Conservation (phyloP, 2,888 invertebrate species). For the Operophtera brumata region DNA sequence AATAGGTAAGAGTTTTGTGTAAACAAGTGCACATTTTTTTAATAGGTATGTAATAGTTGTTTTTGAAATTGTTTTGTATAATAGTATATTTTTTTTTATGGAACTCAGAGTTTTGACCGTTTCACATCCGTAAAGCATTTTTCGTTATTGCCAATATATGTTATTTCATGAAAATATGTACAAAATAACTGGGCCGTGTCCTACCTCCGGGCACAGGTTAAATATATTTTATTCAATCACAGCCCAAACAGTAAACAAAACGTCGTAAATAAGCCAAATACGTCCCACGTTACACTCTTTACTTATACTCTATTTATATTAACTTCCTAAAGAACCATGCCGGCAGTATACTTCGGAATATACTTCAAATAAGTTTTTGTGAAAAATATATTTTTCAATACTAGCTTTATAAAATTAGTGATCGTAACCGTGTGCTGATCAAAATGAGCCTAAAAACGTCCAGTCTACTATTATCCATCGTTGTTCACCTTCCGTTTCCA, state of each 20-base stretch:
- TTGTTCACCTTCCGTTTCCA: too few relatives aligned
- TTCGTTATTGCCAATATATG: too few relatives aligned
- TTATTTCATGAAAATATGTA: background rate
- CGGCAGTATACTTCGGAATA: background rate
- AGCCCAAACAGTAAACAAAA: conserved; percentile 32
- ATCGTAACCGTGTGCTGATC: background rate
- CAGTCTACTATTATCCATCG: too few relatives aligned
- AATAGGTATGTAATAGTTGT: too few relatives aligned
- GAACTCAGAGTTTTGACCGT: too few relatives aligned
- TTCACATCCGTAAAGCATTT: too few relatives aligned
- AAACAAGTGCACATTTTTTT: too few relatives aligned
- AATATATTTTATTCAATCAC: conserved; percentile 35
- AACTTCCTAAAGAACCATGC: conserved; percentile 56
- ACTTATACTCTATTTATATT: conserved; percentile 71
- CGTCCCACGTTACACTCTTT: conserved; percentile 57
- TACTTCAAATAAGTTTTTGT: background rate
- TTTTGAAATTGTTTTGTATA: too few relatives aligned
- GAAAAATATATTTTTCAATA: background rate
- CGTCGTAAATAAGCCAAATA: conserved; percentile 41
- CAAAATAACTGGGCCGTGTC: conserved; percentile 13
- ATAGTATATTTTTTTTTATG: too few relatives aligned
- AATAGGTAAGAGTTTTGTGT: too few relatives aligned
- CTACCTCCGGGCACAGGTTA: conserved; percentile 21
- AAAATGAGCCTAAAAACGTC: background rate
- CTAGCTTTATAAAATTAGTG: too few relatives aligned